Conservation (phyloP, 1,140 invertebrate genomes). For the Zelostemma sp. region DNA sequence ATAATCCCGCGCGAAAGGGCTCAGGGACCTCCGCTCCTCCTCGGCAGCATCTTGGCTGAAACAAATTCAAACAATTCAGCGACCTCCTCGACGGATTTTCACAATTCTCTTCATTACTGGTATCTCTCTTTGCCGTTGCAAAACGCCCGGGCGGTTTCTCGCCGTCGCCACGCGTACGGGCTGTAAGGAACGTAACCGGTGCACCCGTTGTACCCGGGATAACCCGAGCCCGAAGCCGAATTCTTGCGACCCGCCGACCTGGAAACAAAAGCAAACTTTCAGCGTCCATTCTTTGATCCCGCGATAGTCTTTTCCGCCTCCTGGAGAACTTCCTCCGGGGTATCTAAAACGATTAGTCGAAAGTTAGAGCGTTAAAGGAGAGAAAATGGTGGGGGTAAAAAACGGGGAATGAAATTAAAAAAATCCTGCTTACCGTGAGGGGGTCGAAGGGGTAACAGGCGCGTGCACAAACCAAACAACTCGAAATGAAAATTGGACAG, state of each 20-base stretch:
- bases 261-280: no score
- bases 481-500: slow-evolving; percentile 71
- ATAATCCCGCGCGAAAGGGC: no score
- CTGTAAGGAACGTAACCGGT: slow-evolving; percentile 62
- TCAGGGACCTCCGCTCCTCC: no score
- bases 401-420: slow-evolving; percentile 64
- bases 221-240: no score
- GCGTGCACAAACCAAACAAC: slow-evolving; percentile 72
- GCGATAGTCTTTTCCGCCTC: no score
- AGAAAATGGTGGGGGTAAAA: background rate
- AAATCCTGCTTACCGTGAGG: slow-evolving; percentile 71
- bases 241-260: no score
- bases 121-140: slow-evolving; percentile 55
- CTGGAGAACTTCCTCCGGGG: no score
- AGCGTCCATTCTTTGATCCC: slow-evolving; percentile 53
- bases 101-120: no score
- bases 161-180: slow-evolving; percentile 61
- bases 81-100: no score
- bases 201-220: slow-evolving; percentile 54
- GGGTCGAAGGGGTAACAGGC: slow-evolving; percentile 70
- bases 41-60: no score
- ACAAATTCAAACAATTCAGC: no score
- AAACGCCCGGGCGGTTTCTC: slow-evolving; percentile 60
- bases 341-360: slow-evolving; percentile 61
- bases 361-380: slow-evolving; percentile 59